phyloP scores from a whole-genome alignment of 2,113 vertebrate species.

The Symphodus melops region DNA sequence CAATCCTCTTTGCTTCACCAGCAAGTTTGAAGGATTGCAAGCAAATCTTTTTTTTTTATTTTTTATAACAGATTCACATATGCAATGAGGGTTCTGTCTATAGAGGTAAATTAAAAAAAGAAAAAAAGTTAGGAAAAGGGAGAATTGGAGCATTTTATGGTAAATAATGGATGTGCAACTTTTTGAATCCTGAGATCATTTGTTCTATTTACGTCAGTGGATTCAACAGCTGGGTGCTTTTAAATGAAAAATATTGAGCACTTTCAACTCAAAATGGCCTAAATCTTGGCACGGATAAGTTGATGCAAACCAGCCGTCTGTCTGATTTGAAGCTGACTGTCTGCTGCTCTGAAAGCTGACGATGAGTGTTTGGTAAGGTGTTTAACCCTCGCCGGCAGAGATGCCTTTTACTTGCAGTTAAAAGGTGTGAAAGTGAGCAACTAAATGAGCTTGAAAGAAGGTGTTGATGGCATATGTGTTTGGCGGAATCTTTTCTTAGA shows the following conservation, averaged over 20 bases:
- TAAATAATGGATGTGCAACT: background rate
- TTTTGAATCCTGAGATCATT: background rate
- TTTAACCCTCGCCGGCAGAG: constrained; percentile 18
- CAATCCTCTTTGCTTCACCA: background rate
- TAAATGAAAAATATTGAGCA: background rate
- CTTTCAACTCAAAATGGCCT: background rate
- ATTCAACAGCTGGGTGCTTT: too few species aligned
- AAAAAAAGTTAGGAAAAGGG: too few species aligned
- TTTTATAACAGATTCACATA: too few species aligned
- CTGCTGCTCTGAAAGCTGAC: constrained; percentile 1
- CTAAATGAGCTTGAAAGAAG: constrained; percentile 41
- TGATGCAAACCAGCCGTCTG: background rate
- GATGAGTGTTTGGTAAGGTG: background rate
- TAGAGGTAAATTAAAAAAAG: too few species aligned
- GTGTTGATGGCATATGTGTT: constrained; percentile 48
- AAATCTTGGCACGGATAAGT: background rate
- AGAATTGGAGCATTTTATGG: too few species aligned
- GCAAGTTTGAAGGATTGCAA: background rate
- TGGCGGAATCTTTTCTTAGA: constrained; percentile 11
- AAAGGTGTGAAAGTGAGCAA: constrained; percentile 53
- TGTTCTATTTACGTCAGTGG: too few species aligned
- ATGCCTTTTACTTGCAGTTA: constrained; percentile 42
- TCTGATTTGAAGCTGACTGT: background rate
- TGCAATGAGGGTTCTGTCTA: too few species aligned
- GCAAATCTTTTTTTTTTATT: too few species aligned